Percentiles rank a stretch among this genome's conserved stretches.
These are phyloP conservation scores for Cairina moschata DNA, from an alignment of 2,113 vertebrate species.

Conservation along the genomic window DNA sequence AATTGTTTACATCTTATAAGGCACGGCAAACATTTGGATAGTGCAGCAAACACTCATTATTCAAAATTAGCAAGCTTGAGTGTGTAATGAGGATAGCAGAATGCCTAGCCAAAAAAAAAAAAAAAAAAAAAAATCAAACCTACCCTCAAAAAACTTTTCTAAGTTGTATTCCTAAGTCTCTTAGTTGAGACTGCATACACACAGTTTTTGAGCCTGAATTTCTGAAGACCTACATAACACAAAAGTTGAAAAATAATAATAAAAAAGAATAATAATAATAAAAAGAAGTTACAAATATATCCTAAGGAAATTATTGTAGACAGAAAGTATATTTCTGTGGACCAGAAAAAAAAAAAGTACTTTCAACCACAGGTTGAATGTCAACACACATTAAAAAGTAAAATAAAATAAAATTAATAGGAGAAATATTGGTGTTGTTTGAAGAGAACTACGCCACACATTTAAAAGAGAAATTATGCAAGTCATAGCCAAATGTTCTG, in stretches of 20 bases:
- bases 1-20: neutral
- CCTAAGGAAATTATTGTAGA: neutral
- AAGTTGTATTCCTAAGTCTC: neutral
- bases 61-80: neutral
- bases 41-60: neutral
- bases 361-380: neutral
- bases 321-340: neutral
- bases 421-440: neutral
- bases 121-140: neutral
- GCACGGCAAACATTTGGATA: neutral
- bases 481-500: fast-evolving
- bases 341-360: neutral
- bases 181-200: neutral
- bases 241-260: neutral
- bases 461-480: neutral
- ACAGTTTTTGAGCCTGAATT: neutral
- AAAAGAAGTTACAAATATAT: neutral
- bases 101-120: neutral
- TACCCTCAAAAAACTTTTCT: neutral
- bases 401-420: too few relatives aligned
- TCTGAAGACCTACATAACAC: neutral
- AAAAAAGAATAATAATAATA: neutral
- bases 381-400: fast-evolving
- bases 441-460: neutral
- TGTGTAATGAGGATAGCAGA: neutral